phyloP scores from a whole-genome alignment of 1,140 invertebrate genomes.

The Drosophila kurseongensis region DNA sequence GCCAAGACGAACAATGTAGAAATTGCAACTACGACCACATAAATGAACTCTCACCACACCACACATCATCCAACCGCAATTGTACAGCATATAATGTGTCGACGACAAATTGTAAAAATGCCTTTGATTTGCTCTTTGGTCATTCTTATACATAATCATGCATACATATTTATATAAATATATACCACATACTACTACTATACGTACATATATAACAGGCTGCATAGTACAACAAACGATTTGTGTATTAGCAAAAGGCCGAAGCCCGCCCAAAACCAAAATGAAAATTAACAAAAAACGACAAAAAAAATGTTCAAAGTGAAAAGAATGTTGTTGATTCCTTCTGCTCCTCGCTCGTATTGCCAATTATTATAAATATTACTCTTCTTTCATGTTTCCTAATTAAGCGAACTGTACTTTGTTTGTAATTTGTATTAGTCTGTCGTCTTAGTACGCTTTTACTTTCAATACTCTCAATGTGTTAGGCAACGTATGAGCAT shows the following conservation, averaged over 20 bases:
- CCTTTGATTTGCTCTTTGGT: slow-evolving; percentile 77
- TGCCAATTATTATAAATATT: slow-evolving; percentile 77
- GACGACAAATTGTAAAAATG: slow-evolving; percentile 40
- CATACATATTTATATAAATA: slow-evolving; percentile 73
- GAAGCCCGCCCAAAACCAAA: slow-evolving; percentile 73
- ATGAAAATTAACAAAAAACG: slow-evolving; percentile 40
- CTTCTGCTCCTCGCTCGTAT: slow-evolving; percentile 79
- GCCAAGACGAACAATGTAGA: slow-evolving; percentile 61
- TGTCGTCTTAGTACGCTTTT: slow-evolving; percentile 39
- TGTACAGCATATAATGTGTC: slow-evolving; percentile 49
- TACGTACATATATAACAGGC: slow-evolving; percentile 71
- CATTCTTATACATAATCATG: slow-evolving; percentile 72
- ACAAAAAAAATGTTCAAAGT: slow-evolving; percentile 40
- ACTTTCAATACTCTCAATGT: slow-evolving; percentile 73
- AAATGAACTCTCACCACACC: slow-evolving; percentile 40
- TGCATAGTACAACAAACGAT: slow-evolving; percentile 72
- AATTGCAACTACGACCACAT: slow-evolving; percentile 69
- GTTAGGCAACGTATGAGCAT: slow-evolving; percentile 72
- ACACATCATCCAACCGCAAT: slow-evolving; percentile 36
- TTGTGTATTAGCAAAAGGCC: slow-evolving; percentile 76
- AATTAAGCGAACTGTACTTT: slow-evolving; percentile 62
- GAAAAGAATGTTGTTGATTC: slow-evolving; percentile 69
- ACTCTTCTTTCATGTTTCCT: slow-evolving; percentile 45
- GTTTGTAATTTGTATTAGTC: slow-evolving; percentile 63
- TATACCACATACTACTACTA: slow-evolving; percentile 69